These are phyloP conservation scores for Cheilosia scutellata DNA, from an alignment of 2,888 invertebrate species.

Conservation along the genomic window DNA sequence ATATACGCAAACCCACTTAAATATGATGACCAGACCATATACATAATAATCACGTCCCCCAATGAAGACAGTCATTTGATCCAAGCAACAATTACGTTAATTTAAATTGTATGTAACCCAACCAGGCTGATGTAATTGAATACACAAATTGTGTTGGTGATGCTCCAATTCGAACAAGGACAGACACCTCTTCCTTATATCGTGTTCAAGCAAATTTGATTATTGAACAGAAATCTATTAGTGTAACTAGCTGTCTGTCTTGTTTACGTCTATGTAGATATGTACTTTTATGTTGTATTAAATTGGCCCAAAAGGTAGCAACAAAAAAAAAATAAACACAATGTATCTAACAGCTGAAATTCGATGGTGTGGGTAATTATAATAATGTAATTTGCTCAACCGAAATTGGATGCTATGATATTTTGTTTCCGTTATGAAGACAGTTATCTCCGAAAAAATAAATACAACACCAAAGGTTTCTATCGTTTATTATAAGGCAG, in stretches of 20 bases:
- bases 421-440: conserved; percentile 42
- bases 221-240: conserved; percentile 17
- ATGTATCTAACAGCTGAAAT: not conserved
- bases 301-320: not conserved
- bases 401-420: conserved; percentile 27
- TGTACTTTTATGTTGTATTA: not conserved
- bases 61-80: too few species aligned
- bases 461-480: conserved; percentile 19
- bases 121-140: conserved; percentile 26
- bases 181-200: conserved; percentile 20
- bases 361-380: conserved; percentile 30
- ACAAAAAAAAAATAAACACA: not conserved
- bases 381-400: conserved; percentile 31
- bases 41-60: too few species aligned
- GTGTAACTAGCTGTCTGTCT: not conserved
- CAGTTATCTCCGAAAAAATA: conserved; percentile 1
- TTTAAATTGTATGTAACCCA: conserved; percentile 1
- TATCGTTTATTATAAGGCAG: conserved; percentile 6
- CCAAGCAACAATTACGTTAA: too few species aligned
- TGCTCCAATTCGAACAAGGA: conserved; percentile 31
- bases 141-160: conserved; percentile 6
- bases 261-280: not conserved
- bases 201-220: conserved; percentile 22
- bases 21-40: too few species aligned
- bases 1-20: too few species aligned